phyloP scores from a whole-genome alignment of 2,113 vertebrate species.

The pig (Sus scrofa) region DNA sequence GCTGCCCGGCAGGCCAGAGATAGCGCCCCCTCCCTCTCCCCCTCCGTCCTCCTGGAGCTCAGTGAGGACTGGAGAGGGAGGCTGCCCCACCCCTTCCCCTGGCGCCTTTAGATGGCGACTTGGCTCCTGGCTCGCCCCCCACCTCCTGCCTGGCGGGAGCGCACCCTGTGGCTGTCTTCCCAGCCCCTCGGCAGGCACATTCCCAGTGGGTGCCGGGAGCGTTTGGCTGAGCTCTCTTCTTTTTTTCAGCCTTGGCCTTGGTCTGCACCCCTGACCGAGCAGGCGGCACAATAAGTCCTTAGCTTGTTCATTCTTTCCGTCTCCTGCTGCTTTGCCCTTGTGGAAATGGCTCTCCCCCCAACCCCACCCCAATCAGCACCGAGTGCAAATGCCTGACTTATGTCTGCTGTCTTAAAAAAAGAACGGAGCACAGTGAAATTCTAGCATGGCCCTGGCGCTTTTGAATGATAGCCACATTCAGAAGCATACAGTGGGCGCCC shows the following conservation, averaged over 20 bases:
- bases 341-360: conserved; percentile 31
- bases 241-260: conserved; percentile 59
- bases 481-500: background rate
- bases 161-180: conserved; percentile 61
- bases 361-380: background rate
- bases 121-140: conserved; percentile 12
- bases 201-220: conserved; percentile 56
- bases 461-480: background rate
- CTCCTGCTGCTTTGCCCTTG: conserved; percentile 65
- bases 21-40: background rate
- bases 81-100: conserved; percentile 22
- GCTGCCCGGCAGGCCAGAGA: background rate
- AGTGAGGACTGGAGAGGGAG: background rate
- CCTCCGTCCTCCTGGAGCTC: background rate
- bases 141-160: conserved; percentile 56
- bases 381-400: conserved; percentile 41
- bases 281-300: background rate
- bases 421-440: background rate
- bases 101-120: conserved; percentile 5
- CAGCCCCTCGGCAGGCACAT: conserved; percentile 62
- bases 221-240: conserved; percentile 2
- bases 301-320: conserved; percentile 53
- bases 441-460: background rate
- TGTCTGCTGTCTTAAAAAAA: conserved; percentile 45
- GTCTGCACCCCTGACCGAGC: conserved; percentile 47